Conservation (phyloP, 2,888 invertebrate species). For the Xestia sexstrigata region DNA sequence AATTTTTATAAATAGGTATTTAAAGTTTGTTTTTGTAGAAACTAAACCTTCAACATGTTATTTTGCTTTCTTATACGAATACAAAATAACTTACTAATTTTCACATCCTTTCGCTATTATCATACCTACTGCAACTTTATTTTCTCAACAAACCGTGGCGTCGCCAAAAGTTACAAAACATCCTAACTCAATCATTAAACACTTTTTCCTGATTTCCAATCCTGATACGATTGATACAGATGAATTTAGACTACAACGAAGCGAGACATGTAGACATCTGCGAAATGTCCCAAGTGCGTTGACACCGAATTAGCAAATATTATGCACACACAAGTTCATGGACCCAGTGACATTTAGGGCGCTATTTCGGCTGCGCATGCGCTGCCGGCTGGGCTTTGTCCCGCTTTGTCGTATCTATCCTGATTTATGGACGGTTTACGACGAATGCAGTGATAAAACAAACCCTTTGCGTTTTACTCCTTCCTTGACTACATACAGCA, state of each 20-base stretch:
- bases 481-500: constrained; percentile 56
- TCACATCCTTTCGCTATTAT: constrained; percentile 22
- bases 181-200: neutral
- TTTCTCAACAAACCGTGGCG: neutral
- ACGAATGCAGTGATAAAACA: constrained; percentile 64
- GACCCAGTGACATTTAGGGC: constrained; percentile 83
- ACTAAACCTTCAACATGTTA: neutral
- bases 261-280: constrained; percentile 69
- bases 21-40: neutral
- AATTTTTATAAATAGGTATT: neutral
- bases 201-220: constrained; percentile 3
- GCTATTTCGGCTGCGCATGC: constrained; percentile 77
- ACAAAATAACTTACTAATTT: neutral
- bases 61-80: neutral
- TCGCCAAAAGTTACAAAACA: constrained; percentile 3
- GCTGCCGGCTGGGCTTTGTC: constrained; percentile 67
- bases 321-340: constrained; percentile 86
- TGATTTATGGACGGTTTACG: constrained; percentile 72
- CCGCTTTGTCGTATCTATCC: constrained; percentile 73
- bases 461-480: constrained; percentile 57
- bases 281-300: constrained; percentile 74
- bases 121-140: neutral
- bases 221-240: neutral
- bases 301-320: constrained; percentile 79
- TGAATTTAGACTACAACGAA: constrained; percentile 18